Evolutionary conservation across 2,113 vertebrate genomes (phyloP), one percentile per base, ranked within the genome.

Genomic region (Corythoichthys intestinalis): DNA sequence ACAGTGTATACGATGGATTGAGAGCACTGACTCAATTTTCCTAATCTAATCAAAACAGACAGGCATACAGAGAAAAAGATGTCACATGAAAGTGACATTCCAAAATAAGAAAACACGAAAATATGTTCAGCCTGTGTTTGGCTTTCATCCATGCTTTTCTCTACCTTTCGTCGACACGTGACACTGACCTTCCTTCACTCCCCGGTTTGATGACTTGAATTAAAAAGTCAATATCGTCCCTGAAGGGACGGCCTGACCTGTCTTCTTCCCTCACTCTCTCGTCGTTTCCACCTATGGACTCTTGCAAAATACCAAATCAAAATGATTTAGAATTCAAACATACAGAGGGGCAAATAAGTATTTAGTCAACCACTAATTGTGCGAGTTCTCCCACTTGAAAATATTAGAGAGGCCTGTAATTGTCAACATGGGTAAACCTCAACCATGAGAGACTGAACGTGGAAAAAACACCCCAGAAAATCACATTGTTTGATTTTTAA

Each of bases 181-280:
- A 74, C 66, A 70, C 56, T 0, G 1, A 73, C 74, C 71, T 66
- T 77, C 41, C 9, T 53, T 74, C 70, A 62, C 59, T 69, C 47
- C 13, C 10, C 65, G 70, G 35, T 71, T 71, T 13, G 39, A 84
- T 73, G 66, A 74, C 50, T 74, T 79, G 64, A 86, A 80, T 79
- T 66, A 80, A 79, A 64, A 65, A 78, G 77, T 78, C 70, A 66
- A 79, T 81, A 67, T 70, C 61, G 60, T 69, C 69, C 74, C 71
- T 6, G 44, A 68, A 44, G 62, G 62, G 65, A 71, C 14, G 10
- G 62, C 70, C 71, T 63, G 78, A 76, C 70, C 70, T 73, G 69
- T 54, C 53, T 44, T 49, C 54, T 57, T 59, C 49, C 28, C 47
- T 13, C 34, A 59, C 39, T 58, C 54, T 7, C 7, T 14, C 20